Evolutionary conservation across 2,888 invertebrate species (phyloP), one percentile per base, ranked within the genome.

Genomic region (Druceiella hillmani): DNA sequence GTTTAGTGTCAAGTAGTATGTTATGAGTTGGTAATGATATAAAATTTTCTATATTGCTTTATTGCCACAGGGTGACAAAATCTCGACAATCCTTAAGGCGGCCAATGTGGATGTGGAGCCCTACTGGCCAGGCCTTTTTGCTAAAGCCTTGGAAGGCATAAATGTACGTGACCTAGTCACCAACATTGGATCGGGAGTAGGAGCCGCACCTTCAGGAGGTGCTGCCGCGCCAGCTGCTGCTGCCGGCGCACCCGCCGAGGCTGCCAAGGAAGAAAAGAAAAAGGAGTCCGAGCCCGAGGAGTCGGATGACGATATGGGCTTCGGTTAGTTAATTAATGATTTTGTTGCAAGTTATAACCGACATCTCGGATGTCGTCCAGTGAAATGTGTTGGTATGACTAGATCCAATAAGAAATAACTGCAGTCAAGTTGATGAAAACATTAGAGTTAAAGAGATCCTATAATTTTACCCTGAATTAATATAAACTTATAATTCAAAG

Each of bases 41-140:
- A 28, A 39, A 13, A 33, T 40, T n/a, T 26, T 40, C n/a, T 41
- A n/a, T n/a, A n/a, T n/a, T n/a, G n/a, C n/a, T n/a, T n/a, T n/a
- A 43, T 41, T 40, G 41, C 63, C 64, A 5, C 53, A 92, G 92
- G 90, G 90, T 57, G 99, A 99, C 60, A 99, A 99, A 71, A 92
- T 99, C 66, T 83, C 84, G 52, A 93, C 97, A 50, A 89, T 99
- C 62, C 70, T 99, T 60, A 98, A 97, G 69, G 97, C 98, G 30
- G 97, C 99, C 50, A 83, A 81, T 61, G 95, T 98, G 42, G 89
- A 90, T 48, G 87, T 99, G 25, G 99, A 99, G 66, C 95, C 98
- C 12, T 98, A 95, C 76, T 99, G 99, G 99, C 95, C 98, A 27
- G 92, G 94, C 55, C 79, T 99, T 40, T 99, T 98, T 66, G 92